A percentile compares a stretch with the other conserved stretches of the same genome.
phyloP scores from a whole-genome alignment of 2,113 vertebrate species.

The Lycaon pictus region DNA sequence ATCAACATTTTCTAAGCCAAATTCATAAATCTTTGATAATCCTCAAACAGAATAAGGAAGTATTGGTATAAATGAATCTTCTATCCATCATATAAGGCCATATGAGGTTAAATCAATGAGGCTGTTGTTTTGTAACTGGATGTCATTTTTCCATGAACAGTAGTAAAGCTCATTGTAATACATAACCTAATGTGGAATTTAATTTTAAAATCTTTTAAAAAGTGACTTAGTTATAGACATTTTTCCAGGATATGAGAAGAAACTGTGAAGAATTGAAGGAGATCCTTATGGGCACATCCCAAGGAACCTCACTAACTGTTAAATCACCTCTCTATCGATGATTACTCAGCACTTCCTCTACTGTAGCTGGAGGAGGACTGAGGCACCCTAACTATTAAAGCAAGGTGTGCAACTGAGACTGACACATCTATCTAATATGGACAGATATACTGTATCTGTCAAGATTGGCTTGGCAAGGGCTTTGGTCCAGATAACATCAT shows the following conservation, averaged over 20 bases:
- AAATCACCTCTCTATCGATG: not conserved
- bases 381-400: not conserved
- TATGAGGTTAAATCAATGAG: not conserved
- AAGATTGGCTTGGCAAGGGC: not conserved
- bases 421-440: not conserved
- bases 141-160: not conserved
- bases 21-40: constrained; percentile 56
- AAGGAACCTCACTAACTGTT: not conserved
- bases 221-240: not conserved
- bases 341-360: not conserved
- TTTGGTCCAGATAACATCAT: not conserved
- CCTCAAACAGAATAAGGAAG: not conserved
- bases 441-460: not conserved
- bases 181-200: not conserved
- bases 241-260: not conserved
- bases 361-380: not conserved
- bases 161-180: not conserved
- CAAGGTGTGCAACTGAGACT: not conserved
- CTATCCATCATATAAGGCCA: not conserved
- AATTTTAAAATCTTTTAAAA: not conserved
- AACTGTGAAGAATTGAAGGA: not conserved
- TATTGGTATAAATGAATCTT: not conserved
- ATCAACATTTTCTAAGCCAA: constrained; percentile 28
- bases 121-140: not conserved
- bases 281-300: not conserved